phyloP scores from a whole-genome alignment of 2,113 vertebrate species.

The Oostethus manadensis region DNA sequence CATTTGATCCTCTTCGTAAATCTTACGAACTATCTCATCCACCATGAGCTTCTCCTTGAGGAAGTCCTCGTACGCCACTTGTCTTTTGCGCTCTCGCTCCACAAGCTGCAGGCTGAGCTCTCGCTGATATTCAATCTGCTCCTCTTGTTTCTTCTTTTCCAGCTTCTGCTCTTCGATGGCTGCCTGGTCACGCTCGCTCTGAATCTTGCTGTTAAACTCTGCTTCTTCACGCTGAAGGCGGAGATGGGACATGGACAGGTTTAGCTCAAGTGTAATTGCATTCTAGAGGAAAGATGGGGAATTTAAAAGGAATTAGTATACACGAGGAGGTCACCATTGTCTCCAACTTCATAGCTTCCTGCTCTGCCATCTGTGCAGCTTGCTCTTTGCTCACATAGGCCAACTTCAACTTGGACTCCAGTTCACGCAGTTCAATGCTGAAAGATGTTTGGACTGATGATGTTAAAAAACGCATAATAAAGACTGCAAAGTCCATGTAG shows the following conservation, averaged over 20 bases:
- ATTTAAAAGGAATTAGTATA: background rate
- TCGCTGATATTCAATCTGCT: constrained; percentile 70
- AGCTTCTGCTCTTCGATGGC: constrained; percentile 64
- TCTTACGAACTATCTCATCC: constrained; percentile 87
- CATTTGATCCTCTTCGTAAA: constrained; percentile 88
- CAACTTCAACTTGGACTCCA: constrained; percentile 82
- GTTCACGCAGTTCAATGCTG: constrained; percentile 84
- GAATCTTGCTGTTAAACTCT: constrained; percentile 73
- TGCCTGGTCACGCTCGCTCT: constrained; percentile 65
- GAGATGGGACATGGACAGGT: background rate
- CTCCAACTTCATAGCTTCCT: constrained; percentile 75
- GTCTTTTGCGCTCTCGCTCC: constrained; percentile 78
- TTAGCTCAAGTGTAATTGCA: background rate
- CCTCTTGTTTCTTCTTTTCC: constrained; percentile 66
- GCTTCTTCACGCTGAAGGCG: constrained; percentile 76
- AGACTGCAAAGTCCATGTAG: background rate
- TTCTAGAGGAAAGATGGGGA: background rate
- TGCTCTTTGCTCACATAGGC: constrained; percentile 86
- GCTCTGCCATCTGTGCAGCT: constrained; percentile 88
- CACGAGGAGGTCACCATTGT: constrained; percentile 71
- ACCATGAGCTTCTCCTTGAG: constrained; percentile 88
- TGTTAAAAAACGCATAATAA: no score
- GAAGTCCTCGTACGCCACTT: constrained; percentile 83
- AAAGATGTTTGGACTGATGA: constrained; percentile 1
- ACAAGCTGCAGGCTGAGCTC: constrained; percentile 84